Conservation (phyloP, 1,140 invertebrate genomes). For the Listronotus bonariensis region DNA sequence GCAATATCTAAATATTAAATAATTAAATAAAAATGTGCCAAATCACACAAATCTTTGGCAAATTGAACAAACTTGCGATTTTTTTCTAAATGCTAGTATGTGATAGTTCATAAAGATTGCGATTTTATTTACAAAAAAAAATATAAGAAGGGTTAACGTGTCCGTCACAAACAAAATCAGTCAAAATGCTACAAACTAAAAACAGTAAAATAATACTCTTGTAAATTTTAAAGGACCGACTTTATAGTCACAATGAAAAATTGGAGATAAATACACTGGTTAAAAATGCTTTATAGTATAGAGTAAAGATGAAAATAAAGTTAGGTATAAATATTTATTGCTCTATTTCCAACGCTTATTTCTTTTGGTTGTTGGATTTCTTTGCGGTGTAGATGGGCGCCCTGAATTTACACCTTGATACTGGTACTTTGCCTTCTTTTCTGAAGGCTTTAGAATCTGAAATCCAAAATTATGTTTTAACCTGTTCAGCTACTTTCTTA, state of each 20-base stretch:
- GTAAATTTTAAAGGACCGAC: conserved; percentile 24
- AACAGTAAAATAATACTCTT: conserved; percentile 24
- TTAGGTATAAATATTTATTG: conserved; percentile 23
- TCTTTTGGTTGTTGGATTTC: conserved; percentile 78
- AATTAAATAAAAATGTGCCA: conserved; percentile 2
- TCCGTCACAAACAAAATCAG: conserved; percentile 16
- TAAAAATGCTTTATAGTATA: conserved; percentile 28
- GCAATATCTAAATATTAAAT: neutral
- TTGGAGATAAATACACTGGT: conserved; percentile 16
- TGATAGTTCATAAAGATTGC: neutral
- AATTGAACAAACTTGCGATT: neutral
- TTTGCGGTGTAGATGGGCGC: conserved; percentile 85
- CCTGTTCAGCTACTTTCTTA: no score
- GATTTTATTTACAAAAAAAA: conserved; percentile 21
- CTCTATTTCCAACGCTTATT: conserved; percentile 59
- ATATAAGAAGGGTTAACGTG: conserved; percentile 11
- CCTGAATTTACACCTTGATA: conserved; percentile 85
- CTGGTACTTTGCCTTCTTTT: conserved; percentile 99
- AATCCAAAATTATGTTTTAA: conserved; percentile 13
- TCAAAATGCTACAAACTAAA: conserved; percentile 20
- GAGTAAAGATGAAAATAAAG: conserved; percentile 27
- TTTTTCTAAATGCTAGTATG: neutral
- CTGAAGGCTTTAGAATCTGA: conserved; percentile 97
- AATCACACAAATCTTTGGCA: conserved; percentile 7
- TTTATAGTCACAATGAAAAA: conserved; percentile 13